These are phyloP conservation scores for Nothocercus julius DNA, from an alignment of 2,113 vertebrate genomes.

Conservation along the genomic window DNA sequence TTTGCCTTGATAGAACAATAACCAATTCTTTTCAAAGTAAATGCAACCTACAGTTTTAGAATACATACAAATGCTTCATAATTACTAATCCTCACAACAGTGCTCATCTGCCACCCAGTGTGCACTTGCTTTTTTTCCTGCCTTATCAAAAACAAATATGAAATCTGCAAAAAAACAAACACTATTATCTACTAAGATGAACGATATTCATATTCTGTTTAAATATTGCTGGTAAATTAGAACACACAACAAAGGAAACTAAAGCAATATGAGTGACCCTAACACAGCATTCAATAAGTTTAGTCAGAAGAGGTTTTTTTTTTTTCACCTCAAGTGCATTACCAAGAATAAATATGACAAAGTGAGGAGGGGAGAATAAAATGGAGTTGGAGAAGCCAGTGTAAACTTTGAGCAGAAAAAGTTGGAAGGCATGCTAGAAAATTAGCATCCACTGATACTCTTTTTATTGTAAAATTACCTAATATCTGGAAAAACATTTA, in stretches of 20 bases:
- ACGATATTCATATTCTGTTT: not conserved
- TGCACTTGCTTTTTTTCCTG: not conserved
- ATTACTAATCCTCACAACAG: not conserved
- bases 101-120: conserved; percentile 41
- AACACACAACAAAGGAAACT: not conserved
- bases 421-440: not conserved
- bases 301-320: not conserved
- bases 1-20: not conserved
- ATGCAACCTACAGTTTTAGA: not conserved
- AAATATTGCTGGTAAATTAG: not conserved
- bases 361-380: not conserved
- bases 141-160: not conserved
- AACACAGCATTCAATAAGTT: not conserved
- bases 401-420: not conserved
- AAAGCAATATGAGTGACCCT: not conserved
- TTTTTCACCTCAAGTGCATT: not conserved
- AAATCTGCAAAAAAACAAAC: not conserved
- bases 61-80: not conserved
- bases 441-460: not conserved
- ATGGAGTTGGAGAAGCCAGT: not conserved
- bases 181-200: not conserved
- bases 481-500: conserved; percentile 12
- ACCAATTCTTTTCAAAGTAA: not conserved
- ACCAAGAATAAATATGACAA: not conserved
- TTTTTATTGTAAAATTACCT: not conserved